A percentile compares a stretch with the other conserved stretches of the same genome.
These are phyloP conservation scores for Mythimna albipuncta DNA, from an alignment of 2,888 invertebrate species.

Conservation along the genomic window DNA sequence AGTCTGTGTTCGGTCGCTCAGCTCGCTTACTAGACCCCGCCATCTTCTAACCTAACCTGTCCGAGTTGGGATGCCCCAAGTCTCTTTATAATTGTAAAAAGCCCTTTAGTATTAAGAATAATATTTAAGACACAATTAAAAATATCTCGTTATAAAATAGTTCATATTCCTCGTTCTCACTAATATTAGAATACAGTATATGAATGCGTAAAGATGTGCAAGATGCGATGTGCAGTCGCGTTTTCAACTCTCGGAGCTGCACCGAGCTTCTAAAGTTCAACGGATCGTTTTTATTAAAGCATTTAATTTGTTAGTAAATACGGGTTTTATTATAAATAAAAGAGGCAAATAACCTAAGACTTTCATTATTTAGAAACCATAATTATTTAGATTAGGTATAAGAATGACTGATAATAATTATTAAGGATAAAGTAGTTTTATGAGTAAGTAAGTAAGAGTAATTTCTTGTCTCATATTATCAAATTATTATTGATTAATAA, in stretches of 20 bases:
- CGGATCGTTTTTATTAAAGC: neutral
- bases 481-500: neutral
- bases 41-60: neutral
- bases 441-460: conserved; percentile 9
- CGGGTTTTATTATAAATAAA: neutral
- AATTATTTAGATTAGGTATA: neutral
- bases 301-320: neutral
- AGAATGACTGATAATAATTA: conserved; percentile 29
- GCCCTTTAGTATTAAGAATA: too few species aligned
- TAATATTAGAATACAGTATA: neutral
- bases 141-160: neutral
- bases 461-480: neutral
- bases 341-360: neutral
- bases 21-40: too few species aligned
- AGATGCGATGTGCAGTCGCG: too few species aligned
- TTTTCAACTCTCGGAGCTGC: neutral
- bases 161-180: neutral
- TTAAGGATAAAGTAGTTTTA: conserved; percentile 3
- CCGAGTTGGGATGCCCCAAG: too few species aligned
- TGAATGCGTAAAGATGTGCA: too few species aligned
- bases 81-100: too few species aligned
- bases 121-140: neutral
- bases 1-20: too few species aligned
- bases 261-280: neutral
- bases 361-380: neutral